Conservation (phyloP, 2,888 invertebrate genomes). For the Drosophila helvetica region DNA sequence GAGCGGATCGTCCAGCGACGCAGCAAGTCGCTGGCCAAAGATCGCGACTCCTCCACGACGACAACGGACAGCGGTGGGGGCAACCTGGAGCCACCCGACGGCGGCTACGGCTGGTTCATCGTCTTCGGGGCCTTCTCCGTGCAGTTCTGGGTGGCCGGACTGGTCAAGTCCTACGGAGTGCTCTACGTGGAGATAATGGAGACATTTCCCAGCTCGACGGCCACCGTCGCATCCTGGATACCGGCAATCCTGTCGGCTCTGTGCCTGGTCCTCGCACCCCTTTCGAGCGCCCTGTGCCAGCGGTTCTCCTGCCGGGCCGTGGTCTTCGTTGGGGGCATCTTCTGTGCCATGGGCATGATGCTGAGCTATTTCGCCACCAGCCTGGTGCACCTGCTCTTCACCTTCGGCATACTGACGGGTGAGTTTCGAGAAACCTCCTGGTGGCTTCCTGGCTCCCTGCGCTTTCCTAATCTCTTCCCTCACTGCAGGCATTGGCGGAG, state of each 20-base stretch:
- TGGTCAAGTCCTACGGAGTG: slow-evolving; percentile 92
- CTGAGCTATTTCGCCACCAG: slow-evolving; percentile 89
- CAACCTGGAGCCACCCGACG: slow-evolving; percentile 86
- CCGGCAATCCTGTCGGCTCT: slow-evolving; percentile 91
- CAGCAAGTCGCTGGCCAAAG: slow-evolving; percentile 56
- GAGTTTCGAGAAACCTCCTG: slow-evolving; percentile 50
- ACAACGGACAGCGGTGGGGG: slow-evolving; percentile 81
- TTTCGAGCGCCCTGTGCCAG: slow-evolving; percentile 90
- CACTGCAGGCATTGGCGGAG: slow-evolving; percentile 88
- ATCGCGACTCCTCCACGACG: slow-evolving; percentile 70
- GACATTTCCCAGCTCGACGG: slow-evolving; percentile 90
- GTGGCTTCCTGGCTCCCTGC: no score
- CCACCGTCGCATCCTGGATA: slow-evolving; percentile 91
- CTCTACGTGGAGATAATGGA: slow-evolving; percentile 92
- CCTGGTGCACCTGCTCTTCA: slow-evolving; percentile 88
- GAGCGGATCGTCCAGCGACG: slow-evolving; percentile 47
- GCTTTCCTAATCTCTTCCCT: neutral
- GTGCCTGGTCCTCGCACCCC: slow-evolving; percentile 90
- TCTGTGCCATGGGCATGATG: slow-evolving; percentile 89
- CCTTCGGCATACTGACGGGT: slow-evolving; percentile 90
- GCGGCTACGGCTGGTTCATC: slow-evolving; percentile 91
- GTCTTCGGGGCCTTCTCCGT: slow-evolving; percentile 91
- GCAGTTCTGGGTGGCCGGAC: slow-evolving; percentile 92
- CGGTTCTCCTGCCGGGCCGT: slow-evolving; percentile 88
- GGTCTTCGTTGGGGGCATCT: slow-evolving; percentile 89